phyloP scores from a whole-genome alignment of 2,888 invertebrate species.

The Eurytoma californica region DNA sequence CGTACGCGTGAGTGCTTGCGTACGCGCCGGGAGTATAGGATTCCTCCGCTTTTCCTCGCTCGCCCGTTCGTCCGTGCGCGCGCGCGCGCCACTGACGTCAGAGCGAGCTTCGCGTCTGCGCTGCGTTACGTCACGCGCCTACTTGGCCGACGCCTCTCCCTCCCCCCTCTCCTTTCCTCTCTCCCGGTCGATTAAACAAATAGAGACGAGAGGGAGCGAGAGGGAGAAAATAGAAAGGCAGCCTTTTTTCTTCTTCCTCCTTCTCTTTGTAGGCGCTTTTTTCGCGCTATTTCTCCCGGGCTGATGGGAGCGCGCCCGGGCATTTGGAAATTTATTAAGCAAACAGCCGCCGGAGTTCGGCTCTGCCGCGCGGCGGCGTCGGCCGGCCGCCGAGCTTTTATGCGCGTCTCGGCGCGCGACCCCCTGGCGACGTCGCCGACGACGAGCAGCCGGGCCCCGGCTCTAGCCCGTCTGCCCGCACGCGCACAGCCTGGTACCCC shows the following conservation, averaged over 20 bases:
- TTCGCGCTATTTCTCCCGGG: neutral
- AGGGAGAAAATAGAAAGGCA: neutral
- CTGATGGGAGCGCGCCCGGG: neutral
- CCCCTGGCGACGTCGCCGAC: constrained; percentile 23
- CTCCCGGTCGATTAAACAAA: constrained; percentile 49
- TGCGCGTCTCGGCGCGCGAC: constrained; percentile 9
- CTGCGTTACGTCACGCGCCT: constrained; percentile 42
- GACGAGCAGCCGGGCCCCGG: too few relatives aligned
- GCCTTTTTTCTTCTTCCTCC: constrained; percentile 6
- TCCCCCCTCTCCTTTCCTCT: neutral
- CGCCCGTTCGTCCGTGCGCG: neutral
- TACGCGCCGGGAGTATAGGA: constrained; percentile 4
- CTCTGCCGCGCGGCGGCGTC: neutral
- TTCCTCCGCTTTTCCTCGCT: constrained; percentile 1
- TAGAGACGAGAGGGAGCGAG: constrained; percentile 3
- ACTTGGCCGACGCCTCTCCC: neutral
- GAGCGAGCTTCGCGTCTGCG: constrained; percentile 7
- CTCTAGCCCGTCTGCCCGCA: too few relatives aligned
- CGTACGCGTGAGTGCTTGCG: neutral
- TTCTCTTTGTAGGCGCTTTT: neutral
- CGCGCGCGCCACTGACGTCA: constrained; percentile 46
- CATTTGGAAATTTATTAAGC: constrained; percentile 48
- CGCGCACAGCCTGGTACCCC: too few relatives aligned
- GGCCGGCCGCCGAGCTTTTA: constrained; percentile 5
- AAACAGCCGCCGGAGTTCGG: constrained; percentile 23